Evolutionary conservation across 1,140 invertebrate species (phyloP).

Genomic region (Scylla paramamosain): DNA sequence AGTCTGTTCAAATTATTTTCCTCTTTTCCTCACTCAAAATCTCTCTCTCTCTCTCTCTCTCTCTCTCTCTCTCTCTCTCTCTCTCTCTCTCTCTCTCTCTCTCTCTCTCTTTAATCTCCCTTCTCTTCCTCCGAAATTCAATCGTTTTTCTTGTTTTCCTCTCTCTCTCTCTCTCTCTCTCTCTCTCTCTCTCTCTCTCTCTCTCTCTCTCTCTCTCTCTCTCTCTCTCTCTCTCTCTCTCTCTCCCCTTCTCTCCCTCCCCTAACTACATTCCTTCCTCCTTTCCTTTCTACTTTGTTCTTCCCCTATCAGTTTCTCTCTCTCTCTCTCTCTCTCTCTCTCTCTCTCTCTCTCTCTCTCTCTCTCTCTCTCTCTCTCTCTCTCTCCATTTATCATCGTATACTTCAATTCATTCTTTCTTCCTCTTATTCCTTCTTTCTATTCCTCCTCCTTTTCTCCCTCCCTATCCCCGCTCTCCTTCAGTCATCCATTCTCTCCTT

Average conservation of each 20-base stretch:
- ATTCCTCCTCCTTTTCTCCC: not conserved
- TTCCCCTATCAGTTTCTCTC: not conserved
- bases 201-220: not conserved
- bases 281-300: not conserved
- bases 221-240: not conserved
- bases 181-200: not conserved
- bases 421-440: too few species aligned
- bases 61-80: not conserved
- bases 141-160: not conserved
- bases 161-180: conserved; percentile 17
- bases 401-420: too few species aligned
- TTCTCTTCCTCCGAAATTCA: not conserved
- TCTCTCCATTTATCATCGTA: too few species aligned
- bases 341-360: not conserved
- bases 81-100: not conserved
- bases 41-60: not conserved
- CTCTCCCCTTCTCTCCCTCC: not conserved
- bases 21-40: not conserved
- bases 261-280: not conserved
- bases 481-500: not conserved
- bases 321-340: not conserved
- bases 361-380: not conserved
- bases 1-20: not conserved
- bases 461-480: not conserved
- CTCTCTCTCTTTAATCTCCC: not conserved